phyloP scores from a whole-genome alignment of 2,113 vertebrate genomes.

The Elachura formosa region DNA sequence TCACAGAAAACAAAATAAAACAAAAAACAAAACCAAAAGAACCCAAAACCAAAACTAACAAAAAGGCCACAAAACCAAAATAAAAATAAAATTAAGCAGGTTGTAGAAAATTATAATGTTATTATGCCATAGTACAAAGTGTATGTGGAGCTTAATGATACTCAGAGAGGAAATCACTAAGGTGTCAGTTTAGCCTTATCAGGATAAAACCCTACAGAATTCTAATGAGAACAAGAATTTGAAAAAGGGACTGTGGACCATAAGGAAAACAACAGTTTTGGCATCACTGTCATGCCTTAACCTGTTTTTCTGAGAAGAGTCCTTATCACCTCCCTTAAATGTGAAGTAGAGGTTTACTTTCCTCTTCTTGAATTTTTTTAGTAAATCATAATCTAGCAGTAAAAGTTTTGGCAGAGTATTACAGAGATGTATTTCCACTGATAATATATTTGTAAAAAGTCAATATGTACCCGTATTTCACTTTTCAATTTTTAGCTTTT shows the following conservation, averaged over 20 bases:
- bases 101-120: neutral
- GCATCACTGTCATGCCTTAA: neutral
- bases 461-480: conserved; percentile 1
- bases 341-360: neutral
- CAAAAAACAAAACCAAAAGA: neutral
- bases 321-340: neutral
- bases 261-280: neutral
- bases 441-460: conserved; percentile 11
- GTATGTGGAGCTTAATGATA: neutral
- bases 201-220: neutral
- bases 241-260: neutral
- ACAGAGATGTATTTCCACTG: neutral
- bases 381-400: conserved; percentile 22
- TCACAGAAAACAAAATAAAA: neutral
- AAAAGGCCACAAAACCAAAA: too few species aligned
- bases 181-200: neutral
- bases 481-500: conserved; percentile 25
- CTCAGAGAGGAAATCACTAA: neutral
- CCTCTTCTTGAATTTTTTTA: neutral
- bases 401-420: conserved; percentile 13
- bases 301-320: neutral
- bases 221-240: neutral
- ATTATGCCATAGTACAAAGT: neutral
- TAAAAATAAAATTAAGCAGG: neutral
- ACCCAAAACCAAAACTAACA: neutral